Evolutionary conservation across 2,113 vertebrate genomes (phyloP).

Genomic region (Mobula birostris): DNA sequence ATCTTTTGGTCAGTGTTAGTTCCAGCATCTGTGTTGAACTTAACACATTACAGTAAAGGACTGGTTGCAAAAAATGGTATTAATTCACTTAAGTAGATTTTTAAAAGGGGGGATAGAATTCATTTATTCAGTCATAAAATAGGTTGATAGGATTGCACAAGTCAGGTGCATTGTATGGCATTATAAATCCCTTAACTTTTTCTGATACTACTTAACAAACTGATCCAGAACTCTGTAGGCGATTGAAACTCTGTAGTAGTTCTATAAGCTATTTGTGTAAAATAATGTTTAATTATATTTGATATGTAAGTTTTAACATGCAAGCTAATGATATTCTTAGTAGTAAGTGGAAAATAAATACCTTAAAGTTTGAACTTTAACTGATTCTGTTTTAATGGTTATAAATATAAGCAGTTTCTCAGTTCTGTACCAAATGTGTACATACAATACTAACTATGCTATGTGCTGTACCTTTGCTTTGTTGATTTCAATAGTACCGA

Average conservation of each 20-base stretch:
- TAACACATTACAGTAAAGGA: background rate
- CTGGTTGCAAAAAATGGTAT: background rate
- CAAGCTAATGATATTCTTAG: background rate
- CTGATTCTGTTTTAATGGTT: background rate
- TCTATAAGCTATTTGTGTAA: background rate
- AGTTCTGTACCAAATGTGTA: too few relatives aligned
- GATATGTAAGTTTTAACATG: background rate
- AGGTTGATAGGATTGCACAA: background rate
- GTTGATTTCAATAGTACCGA: too few relatives aligned
- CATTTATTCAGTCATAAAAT: conserved; percentile 29
- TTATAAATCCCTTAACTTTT: background rate
- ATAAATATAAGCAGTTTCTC: background rate
- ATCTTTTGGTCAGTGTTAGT: conserved; percentile 32
- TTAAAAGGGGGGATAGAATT: conserved; percentile 1
- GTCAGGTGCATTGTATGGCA: conserved; percentile 30
- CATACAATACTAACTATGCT: too few relatives aligned
- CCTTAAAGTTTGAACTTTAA: background rate
- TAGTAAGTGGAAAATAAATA: background rate
- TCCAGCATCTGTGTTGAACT: conserved; percentile 26
- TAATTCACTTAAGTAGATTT: conserved; percentile 31
- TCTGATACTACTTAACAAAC: too few relatives aligned
- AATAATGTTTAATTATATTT: background rate
- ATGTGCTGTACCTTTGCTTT: too few relatives aligned
- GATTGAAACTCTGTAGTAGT: background rate
- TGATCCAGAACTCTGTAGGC: background rate